Evolutionary conservation across 2,113 vertebrate species (phyloP), one percentile per base, ranked within the genome.

Genomic region (Isurus oxyrinchus): DNA sequence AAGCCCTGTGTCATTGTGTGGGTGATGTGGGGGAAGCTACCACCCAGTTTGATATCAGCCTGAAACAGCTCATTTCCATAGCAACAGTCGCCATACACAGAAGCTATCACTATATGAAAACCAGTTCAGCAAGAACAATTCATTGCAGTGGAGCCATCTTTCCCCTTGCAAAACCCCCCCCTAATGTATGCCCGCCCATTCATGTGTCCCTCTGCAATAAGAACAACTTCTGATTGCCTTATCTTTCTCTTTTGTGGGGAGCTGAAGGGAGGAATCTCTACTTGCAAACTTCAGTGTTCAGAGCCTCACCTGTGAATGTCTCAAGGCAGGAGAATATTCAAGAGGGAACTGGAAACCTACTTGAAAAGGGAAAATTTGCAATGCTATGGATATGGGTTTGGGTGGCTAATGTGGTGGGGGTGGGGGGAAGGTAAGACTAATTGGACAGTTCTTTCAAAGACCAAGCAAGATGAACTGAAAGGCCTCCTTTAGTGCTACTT

Each of bases 1-100:
- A 49, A 72, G 67, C 44, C 66, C 66, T 55, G 67, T 35, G 44
- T 72, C 66, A 95, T 1, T 72, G n/a, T 44, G 63, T 72, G 67
- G 66, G 66, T 95, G 94, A 69, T 95, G 90, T 63, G 59, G 81
- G 81, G 81, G 90, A 94, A 66, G 90, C n/a, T 72, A 72, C 94
- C 94, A 72, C 66, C 67, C 40, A 72, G 40, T 72, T 53, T 55
- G 66, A 49, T 31, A 72, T 14, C 94, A 95, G 67, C 66, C 94
- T 49, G 94, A 44, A 72, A 55, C 40, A 95, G 40, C 67, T 49
- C 4, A 25, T 55, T 72, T 53, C 94, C 94, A 95, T 72, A 63
- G 94, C 67, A 95, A 72, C 66, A 72, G 23, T 31, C 57, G 25
- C 40, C 53, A 72, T 27, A 95, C 94, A 53, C 94, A 69, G 63